These are phyloP conservation scores for Leptinotarsa tumamoca DNA, from an alignment of 2,888 invertebrate genomes.

Conservation along the genomic window DNA sequence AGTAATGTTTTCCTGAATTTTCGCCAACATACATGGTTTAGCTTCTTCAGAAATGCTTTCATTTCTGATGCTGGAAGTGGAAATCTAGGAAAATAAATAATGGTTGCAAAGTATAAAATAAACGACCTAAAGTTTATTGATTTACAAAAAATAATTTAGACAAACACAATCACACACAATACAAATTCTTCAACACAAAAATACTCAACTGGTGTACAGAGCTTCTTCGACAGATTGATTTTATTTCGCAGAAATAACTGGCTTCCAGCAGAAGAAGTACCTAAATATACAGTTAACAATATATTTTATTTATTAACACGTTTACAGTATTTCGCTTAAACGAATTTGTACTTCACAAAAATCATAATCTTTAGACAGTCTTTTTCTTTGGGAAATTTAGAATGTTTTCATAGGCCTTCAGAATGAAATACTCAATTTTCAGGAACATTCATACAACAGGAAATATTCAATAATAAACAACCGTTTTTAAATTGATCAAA, in stretches of 20 bases:
- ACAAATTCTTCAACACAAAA: not conserved
- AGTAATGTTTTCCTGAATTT: no score
- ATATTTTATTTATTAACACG: not conserved
- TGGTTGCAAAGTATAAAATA: not conserved
- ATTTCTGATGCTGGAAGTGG: no score
- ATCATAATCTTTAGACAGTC: not conserved
- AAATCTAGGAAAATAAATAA: no score
- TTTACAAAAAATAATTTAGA: not conserved
- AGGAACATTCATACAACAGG: not conserved
- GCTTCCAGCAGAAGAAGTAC: no score
- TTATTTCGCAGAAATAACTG: no score
- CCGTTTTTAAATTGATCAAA: no score
- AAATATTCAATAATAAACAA: no score
- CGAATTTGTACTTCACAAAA: no score
- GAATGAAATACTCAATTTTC: constrained; percentile 5
- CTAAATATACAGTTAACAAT: not conserved
- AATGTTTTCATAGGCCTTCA: not conserved
- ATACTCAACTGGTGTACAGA: not conserved
- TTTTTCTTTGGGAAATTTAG: not conserved
- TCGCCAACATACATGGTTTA: no score
- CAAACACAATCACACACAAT: constrained; percentile 1
- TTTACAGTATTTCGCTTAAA: no score
- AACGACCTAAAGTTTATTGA: not conserved
- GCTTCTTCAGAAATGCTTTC: no score
- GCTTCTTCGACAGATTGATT: no score